A percentile compares a stretch with the other conserved stretches of the same genome.
phyloP scores from a whole-genome alignment of 2,113 vertebrate species.

The Oncorhynchus kisutch region DNA sequence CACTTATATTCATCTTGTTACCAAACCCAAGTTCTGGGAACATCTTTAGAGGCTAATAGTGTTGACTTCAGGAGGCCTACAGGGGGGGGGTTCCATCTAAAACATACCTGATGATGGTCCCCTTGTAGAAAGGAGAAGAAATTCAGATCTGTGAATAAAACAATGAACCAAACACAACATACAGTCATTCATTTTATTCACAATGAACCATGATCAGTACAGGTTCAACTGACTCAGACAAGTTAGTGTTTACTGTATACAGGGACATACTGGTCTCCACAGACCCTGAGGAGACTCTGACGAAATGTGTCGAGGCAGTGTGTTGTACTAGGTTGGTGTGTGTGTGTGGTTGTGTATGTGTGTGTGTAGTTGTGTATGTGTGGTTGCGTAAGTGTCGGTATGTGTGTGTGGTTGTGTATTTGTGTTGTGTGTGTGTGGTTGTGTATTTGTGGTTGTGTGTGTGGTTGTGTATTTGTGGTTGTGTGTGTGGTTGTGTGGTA shows the following conservation, averaged over 20 bases:
- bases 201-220: not conserved
- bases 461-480: too few relatives aligned
- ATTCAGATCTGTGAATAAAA: slow-evolving; percentile 84
- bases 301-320: not conserved
- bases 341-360: not conserved
- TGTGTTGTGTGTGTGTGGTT: not conserved
- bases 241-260: too few relatives aligned
- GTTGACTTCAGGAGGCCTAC: not conserved
- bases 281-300: too few relatives aligned
- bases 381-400: not conserved
- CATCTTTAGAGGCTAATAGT: not conserved
- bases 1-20: not conserved
- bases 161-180: slow-evolving; percentile 26
- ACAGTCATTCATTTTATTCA: not conserved
- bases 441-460: too few relatives aligned
- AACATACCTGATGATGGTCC: slow-evolving; percentile 97
- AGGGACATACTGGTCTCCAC: too few relatives aligned
- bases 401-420: slow-evolving; percentile 1
- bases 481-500: too few relatives aligned
- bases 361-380: not conserved
- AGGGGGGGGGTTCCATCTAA: not conserved
- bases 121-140: slow-evolving; percentile 98
- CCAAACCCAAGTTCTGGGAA: not conserved
- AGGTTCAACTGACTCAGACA: not conserved
- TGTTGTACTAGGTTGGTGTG: not conserved